Base-by-base conservation (phyloP, 2,888 invertebrate species). In the Clusia tigrina region DNA sequence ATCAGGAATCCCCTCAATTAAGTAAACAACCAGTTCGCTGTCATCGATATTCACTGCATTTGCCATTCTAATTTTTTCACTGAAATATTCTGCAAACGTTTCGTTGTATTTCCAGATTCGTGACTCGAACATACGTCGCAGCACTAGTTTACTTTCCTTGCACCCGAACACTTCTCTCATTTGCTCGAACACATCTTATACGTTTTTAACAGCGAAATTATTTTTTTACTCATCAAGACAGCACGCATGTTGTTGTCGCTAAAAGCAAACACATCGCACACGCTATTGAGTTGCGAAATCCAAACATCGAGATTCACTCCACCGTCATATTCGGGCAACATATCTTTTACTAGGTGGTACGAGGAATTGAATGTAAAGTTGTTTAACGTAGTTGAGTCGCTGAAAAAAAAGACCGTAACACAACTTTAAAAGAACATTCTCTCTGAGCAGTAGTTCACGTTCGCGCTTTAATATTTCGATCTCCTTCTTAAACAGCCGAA, bases 401-500 rank as follows among this genome's bases (percentile, higher is more conserved):
- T 9, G 12, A 32, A 32, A 32, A 32, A 32, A 32, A 12, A 32
- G 32, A 32, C 6, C 6, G 6, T 32, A 12, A 32, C 6, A 32
- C 32, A 32, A 12, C n/a, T 32, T 32, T 32, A 12, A 32, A 32
- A 32, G 32, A 12, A 12, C 54, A 26, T 54, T 54, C 12, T 54
- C 54, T 54, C 32, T 54, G 2, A 9, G 2, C 2, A 54, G 32
- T 2, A 54, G 18, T 32, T 54, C 32, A 26, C 32, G 12, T 26
- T 54, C 54, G 1, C 54, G 32, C 12, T 54, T 32, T 12, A 54
- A 32, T 12, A 26, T 17, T 54, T 26, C 54, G n/a, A 54, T 54
- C 54, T 54, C 25, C 32, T 25, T 54, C 54, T 54, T 9, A 22
- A 25, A 54, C 10, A 54, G 26, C 18, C 54, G 26, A 24, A n/a